Conservation (phyloP, 1,140 invertebrate genomes). For the Zelostemma sp. region DNA sequence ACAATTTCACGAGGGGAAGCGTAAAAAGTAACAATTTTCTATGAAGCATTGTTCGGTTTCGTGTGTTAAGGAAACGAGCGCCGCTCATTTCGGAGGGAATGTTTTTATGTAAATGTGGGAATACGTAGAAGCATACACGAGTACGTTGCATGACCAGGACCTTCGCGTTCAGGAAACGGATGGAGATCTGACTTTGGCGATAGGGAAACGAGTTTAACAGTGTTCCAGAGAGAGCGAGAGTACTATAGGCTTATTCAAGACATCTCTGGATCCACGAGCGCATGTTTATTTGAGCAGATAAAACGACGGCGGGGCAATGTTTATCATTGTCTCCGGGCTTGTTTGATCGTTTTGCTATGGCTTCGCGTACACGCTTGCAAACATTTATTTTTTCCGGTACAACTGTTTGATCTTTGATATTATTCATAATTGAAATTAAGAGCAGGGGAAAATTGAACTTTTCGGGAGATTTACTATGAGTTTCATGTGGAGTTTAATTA, state of each 20-base stretch:
- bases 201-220: conserved; percentile 33
- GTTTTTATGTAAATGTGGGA: conserved; percentile 8
- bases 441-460: neutral
- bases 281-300: conserved; percentile 21
- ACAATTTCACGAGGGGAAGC: too few species aligned
- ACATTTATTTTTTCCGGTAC: neutral
- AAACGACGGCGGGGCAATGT: conserved; percentile 12
- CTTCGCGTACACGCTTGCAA: neutral
- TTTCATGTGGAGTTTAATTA: too few species aligned
- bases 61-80: neutral
- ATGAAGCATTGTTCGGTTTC: too few species aligned
- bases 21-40: too few species aligned
- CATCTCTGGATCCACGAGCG: conserved; percentile 18
- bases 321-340: conserved; percentile 16
- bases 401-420: neutral
- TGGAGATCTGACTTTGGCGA: conserved; percentile 35
- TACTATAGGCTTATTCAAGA: conserved; percentile 20
- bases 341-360: neutral
- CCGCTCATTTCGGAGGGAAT: conserved; percentile 4
- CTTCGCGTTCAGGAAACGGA: conserved; percentile 30
- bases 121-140: conserved; percentile 5
- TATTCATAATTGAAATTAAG: too few species aligned
- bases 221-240: conserved; percentile 23
- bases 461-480: too few species aligned
- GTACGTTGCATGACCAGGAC: conserved; percentile 24